These are phyloP conservation scores for Epizoanthus ramosus DNA, from an alignment of 92 coral and sea anemone genomes.

Conservation along the genomic window DNA sequence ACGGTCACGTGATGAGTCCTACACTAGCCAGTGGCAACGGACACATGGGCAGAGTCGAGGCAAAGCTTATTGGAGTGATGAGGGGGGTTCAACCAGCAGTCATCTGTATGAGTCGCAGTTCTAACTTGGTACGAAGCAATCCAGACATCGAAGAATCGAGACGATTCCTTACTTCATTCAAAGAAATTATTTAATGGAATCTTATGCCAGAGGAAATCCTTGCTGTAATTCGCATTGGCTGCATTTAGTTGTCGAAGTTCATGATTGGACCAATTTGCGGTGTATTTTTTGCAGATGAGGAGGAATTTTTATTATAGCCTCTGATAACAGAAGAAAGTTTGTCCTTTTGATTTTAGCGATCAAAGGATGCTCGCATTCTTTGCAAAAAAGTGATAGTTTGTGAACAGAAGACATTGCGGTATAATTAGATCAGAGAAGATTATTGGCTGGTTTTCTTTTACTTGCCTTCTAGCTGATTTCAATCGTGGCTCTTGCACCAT, in stretches of 20 bases:
- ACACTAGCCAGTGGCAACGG: conserved; percentile 52
- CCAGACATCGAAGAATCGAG: background rate
- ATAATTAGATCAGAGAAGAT: too few relatives aligned
- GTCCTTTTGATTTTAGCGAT: conserved; percentile 4
- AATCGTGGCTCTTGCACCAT: too few relatives aligned
- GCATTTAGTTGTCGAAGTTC: background rate
- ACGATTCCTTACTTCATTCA: background rate
- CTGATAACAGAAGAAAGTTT: background rate
- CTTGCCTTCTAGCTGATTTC: too few relatives aligned
- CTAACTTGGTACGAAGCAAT: conserved; percentile 24
- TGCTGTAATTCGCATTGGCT: background rate
- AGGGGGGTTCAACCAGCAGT: conserved; percentile 41
- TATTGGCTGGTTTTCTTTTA: too few relatives aligned
- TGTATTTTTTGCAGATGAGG: conserved; percentile 9
- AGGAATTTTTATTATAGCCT: background rate
- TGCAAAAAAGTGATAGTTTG: background rate
- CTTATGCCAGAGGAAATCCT: background rate
- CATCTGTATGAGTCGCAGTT: conserved; percentile 74
- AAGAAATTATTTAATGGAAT: conserved; percentile 25
- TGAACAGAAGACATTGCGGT: background rate
- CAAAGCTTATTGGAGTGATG: conserved; percentile 86
- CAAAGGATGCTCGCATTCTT: background rate
- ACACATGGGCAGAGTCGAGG: conserved; percentile 40
- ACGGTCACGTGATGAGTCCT: conserved; percentile 68
- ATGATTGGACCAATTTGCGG: background rate